Evolutionary conservation across 1,140 invertebrate species (phyloP).

Genomic region (Ostrea denselamellosa): DNA sequence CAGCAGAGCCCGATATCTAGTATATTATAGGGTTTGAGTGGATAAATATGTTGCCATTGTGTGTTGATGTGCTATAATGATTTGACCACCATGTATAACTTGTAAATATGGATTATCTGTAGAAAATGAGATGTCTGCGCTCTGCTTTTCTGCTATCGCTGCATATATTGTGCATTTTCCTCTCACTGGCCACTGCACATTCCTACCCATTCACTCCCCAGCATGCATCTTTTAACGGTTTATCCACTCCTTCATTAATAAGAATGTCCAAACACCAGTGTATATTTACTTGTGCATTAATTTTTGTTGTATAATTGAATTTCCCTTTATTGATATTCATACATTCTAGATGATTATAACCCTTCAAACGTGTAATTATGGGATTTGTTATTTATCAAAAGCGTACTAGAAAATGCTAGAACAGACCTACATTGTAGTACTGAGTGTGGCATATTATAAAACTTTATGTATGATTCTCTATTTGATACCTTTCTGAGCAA

Average conservation of each 20-base stretch:
- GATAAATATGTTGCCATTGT: constrained; percentile 18
- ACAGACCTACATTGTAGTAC: neutral
- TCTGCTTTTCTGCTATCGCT: constrained; percentile 25
- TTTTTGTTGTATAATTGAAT: neutral
- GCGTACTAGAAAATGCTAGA: neutral
- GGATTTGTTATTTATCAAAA: neutral
- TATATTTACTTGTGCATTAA: neutral
- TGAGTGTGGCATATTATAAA: neutral
- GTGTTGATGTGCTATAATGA: constrained; percentile 39
- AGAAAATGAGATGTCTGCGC: neutral
- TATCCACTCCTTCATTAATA: neutral
- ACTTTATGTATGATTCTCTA: no score
- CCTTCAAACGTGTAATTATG: neutral
- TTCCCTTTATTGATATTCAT: neutral
- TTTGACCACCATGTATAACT: constrained; percentile 23
- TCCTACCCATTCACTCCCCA: neutral
- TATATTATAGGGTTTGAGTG: constrained; percentile 28
- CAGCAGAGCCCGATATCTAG: constrained; percentile 4
- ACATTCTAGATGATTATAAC: neutral
- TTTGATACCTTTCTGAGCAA: no score
- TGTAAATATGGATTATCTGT: constrained; percentile 30
- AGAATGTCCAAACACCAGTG: neutral
- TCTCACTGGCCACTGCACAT: neutral
- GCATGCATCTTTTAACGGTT: neutral
- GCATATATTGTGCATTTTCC: neutral